Base-by-base conservation (phyloP, 1,140 invertebrate species). In the Philotrypesis tridentata region DNA sequence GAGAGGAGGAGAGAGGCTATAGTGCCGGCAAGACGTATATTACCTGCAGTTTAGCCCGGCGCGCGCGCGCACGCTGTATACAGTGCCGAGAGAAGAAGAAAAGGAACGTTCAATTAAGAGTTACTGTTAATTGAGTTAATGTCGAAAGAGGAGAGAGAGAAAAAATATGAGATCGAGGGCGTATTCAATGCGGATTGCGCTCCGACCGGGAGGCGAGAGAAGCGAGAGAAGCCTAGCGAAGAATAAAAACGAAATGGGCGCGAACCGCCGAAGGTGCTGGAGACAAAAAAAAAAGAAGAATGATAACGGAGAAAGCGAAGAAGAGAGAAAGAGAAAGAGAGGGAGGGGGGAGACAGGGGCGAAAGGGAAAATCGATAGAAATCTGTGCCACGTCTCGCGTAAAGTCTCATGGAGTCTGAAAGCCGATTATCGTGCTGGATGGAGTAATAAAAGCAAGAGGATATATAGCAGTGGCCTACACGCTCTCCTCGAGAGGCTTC, bases 41-140 rank as follows among this genome's bases (percentile, higher is more conserved):
- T 29, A 12, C 43, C 9, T 21, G 63, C n/a, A n/a, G n/a, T 63
- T 82, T 40, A 82, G 74, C 55, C 1, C 2, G 0, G n/a, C n/a
- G n/a, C n/a, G n/a, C n/a, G n/a, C n/a, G n/a, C n/a, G n/a, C n/a
- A n/a, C n/a, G n/a, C n/a, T n/a, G n/a, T n/a, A n/a, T n/a, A n/a
- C n/a, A n/a, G 21, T 61, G 7, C 17, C 21, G 48, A n/a, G 48
- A 5, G 48, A 55, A 55, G 17, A 25, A 43, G 55, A 61, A 77
- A 77, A 63, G 63, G 43, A 61, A 23, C 48, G 71, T 71, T 71
- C 79, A 71, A 77, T 77, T 77, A 77, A 82, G 48, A 77, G 37
- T 82, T 63, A 63, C 31, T 74, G 67, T 71, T 72, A 82, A 82
- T 82, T 72, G 74, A 82, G 80, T 82, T 76, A 72, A 77, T 76